Evolutionary conservation across 2,797 vertebrate species (phyloP).

Genomic region (Clamator glandarius): DNA sequence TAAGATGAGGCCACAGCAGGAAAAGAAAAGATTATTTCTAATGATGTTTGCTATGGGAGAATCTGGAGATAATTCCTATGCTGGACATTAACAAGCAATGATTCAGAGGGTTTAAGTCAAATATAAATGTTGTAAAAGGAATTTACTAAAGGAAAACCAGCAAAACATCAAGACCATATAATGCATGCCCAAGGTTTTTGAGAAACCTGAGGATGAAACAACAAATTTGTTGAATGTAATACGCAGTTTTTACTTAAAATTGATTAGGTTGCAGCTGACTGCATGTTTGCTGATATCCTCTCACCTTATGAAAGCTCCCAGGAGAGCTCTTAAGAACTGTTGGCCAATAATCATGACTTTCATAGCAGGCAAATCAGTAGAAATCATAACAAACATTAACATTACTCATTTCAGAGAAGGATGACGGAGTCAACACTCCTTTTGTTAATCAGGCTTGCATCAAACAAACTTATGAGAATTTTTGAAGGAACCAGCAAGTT

Average conservation of each 20-base stretch:
- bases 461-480: not conserved
- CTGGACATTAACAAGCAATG: not conserved
- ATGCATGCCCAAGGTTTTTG: accelerated
- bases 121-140: not conserved
- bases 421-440: not conserved
- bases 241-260: not conserved
- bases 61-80: not conserved
- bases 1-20: not conserved
- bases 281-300: not conserved
- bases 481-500: not conserved
- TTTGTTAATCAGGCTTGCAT: not conserved
- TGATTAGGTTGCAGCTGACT: not conserved
- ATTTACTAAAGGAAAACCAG: not conserved
- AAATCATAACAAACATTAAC: not conserved
- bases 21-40: not conserved
- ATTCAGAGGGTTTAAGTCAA: not conserved
- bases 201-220: not conserved
- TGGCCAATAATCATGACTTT: not conserved
- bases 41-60: not conserved
- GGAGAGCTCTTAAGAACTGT: not conserved
- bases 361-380: not conserved
- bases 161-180: not conserved
- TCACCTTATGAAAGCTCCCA: not conserved
- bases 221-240: not conserved
- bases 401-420: not conserved